Percentiles rank a stretch among this genome's conserved stretches.
These are phyloP conservation scores for Gonocerus acuteangulatus DNA, from an alignment of 2,888 invertebrate genomes.

Conservation along the genomic window DNA sequence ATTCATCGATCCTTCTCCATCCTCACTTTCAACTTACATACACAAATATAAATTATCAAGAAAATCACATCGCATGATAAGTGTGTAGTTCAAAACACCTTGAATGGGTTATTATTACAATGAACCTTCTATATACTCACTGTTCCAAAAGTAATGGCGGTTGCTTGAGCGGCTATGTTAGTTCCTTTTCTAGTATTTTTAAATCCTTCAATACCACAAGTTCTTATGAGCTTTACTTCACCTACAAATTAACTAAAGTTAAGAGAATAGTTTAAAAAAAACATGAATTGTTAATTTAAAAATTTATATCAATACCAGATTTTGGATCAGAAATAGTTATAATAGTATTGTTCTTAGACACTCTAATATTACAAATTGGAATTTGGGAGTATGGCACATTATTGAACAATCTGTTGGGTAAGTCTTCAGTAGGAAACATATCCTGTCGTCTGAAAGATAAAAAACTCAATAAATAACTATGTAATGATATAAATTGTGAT, in stretches of 20 bases:
- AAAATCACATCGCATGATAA: no score
- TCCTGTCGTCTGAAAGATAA: slow-evolving; percentile 53
- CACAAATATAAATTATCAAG: no score
- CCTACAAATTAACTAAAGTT: slow-evolving; percentile 44
- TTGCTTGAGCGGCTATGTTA: slow-evolving; percentile 92
- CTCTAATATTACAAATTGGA: slow-evolving; percentile 74
- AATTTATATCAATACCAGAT: slow-evolving; percentile 46
- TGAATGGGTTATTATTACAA: no score
- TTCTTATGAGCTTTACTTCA: slow-evolving; percentile 53
- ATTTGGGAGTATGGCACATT: slow-evolving; percentile 70
- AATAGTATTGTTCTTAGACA: slow-evolving; percentile 82
- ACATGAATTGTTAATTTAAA: neutral
- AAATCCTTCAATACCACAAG: slow-evolving; percentile 87
- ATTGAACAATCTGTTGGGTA: slow-evolving; percentile 63
- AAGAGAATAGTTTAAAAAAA: neutral
- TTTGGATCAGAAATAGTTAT: slow-evolving; percentile 62
- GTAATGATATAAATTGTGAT: no score
- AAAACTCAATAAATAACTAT: neutral
- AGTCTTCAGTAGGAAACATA: slow-evolving; percentile 65
- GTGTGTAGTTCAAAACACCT: no score
- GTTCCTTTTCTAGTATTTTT: slow-evolving; percentile 93
- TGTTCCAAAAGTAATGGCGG: slow-evolving; percentile 69
- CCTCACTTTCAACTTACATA: no score
- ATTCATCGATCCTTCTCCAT: no score
- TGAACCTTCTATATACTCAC: slow-evolving; percentile 53